A percentile compares a stretch with the other conserved stretches of the same genome.
These are phyloP conservation scores for Scomber scombrus DNA, from an alignment of 2,113 vertebrate genomes.

Conservation along the genomic window DNA sequence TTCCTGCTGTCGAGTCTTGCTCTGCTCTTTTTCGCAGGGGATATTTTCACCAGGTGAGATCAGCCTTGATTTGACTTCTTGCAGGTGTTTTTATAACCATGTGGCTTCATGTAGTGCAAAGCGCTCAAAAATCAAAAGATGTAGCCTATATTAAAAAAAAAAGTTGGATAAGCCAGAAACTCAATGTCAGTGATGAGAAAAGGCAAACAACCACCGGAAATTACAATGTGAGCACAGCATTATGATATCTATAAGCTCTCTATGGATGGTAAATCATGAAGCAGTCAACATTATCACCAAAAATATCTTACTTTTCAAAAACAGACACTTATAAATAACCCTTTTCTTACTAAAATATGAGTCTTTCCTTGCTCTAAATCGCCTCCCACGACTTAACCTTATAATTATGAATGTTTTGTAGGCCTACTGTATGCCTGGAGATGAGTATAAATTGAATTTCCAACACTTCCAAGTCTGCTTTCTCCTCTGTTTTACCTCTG, in stretches of 20 bases:
- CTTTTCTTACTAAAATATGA: background rate
- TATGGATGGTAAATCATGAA: background rate
- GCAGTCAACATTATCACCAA: background rate
- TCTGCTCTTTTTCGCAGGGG: slow-evolving; percentile 72
- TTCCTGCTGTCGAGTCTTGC: slow-evolving; percentile 70
- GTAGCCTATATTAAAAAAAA: no score
- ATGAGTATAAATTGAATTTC: no score
- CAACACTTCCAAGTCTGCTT: slow-evolving; percentile 14
- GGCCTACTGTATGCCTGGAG: no score
- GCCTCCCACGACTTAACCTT: slow-evolving; percentile 13
- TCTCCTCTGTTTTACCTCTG: slow-evolving; percentile 38
- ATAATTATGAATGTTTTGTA: background rate
- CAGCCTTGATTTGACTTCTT: slow-evolving; percentile 1
- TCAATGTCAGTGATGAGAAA: background rate
- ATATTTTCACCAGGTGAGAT: slow-evolving; percentile 82
- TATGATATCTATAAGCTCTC: background rate
- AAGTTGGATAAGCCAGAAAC: slow-evolving; percentile 7
- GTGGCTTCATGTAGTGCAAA: background rate
- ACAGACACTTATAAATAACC: background rate
- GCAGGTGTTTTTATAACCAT: slow-evolving; percentile 18
- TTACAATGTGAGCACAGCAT: background rate
- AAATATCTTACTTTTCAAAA: background rate
- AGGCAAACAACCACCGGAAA: background rate
- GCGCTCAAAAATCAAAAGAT: background rate
- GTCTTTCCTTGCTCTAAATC: background rate